Evolutionary conservation across 2,797 vertebrate genomes (phyloP), one percentile per base, ranked within the genome.

Genomic region (Pantherophis vulpinus): DNA sequence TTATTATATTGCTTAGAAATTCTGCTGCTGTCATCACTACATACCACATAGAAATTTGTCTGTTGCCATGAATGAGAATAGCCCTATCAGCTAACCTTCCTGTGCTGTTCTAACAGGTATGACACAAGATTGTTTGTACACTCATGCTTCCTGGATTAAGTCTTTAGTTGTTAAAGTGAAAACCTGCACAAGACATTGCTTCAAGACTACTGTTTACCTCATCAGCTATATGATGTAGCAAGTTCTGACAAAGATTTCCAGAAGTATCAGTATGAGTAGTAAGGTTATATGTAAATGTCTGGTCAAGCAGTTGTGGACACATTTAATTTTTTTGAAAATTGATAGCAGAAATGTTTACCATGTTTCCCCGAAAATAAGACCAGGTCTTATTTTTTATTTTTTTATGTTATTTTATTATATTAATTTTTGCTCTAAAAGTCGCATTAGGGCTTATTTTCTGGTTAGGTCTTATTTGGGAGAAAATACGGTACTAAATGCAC

Each of bases 1-100:
- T 89, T 27, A 94, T 91, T 63, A 93, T 61, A 95, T 94, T 83
- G 93, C 94, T 92, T 88, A 54, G 89, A 95, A 95, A 96, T 96
- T 92, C 74, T 95, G 83, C 94, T 95, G 95, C 91, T 10, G 89
- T 89, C 58, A 96, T 92, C 11, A 51, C 13, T 20, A 51, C 10
- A 25, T 88, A 79, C 27, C 3, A 56, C 13, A n/a, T 18, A 87
- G 14, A 51, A 47, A 66, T 93, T 93, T 92, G 95, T 95, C 93
- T 97, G 94, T 96, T 96, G 96, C 93, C 90, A 96, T 95, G 90
- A 96, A 95, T 95, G 95, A 94, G 93, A 95, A 12, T 23, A 86
- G 25, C 27, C 25, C 27, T 86, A 29, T 60, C 74, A 79, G 37
- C 32, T 79, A 42, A 11, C 20, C 37, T 42, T 83, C 42, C 74